Evolutionary conservation across 1,140 invertebrate species (phyloP).

Genomic region (Phthorimaea operculella): DNA sequence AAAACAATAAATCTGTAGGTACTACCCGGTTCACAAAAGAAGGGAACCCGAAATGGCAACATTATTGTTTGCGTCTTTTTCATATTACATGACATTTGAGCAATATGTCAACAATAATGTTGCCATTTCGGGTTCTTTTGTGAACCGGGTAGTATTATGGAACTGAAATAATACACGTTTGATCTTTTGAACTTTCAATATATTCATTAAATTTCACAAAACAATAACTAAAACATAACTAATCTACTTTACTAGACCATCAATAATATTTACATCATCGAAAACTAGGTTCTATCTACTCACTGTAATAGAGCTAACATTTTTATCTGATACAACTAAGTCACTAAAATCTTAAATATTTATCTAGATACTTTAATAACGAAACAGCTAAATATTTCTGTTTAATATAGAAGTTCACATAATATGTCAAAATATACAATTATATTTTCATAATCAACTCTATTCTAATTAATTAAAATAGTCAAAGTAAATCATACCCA

Average conservation of each 20-base stretch:
- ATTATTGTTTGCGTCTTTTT: too few species aligned
- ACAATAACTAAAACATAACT: slow-evolving; percentile 58
- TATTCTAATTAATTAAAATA: slow-evolving; percentile 9
- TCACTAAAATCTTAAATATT: background rate
- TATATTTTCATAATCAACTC: slow-evolving; percentile 27
- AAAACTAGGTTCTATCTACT: too few species aligned
- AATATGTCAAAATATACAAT: slow-evolving; percentile 48
- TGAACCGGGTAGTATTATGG: too few species aligned
- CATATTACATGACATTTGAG: too few species aligned
- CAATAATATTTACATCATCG: slow-evolving; percentile 44
- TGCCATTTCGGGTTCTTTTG: too few species aligned
- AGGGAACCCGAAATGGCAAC: too few species aligned
- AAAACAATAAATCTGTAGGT: too few species aligned
- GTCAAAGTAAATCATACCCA: background rate
- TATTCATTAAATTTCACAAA: slow-evolving; percentile 60
- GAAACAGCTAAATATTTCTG: background rate
- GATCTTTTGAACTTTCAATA: slow-evolving; percentile 55
- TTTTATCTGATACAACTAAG: background rate
- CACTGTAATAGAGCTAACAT: background rate
- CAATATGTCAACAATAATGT: too few species aligned
- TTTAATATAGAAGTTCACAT: background rate
- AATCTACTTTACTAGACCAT: slow-evolving; percentile 28
- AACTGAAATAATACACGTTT: slow-evolving; percentile 15
- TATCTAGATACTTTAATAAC: background rate
- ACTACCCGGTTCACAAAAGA: too few species aligned